phyloP scores from a whole-genome alignment of 2,888 invertebrate species.

The Cybosia mesomella region DNA sequence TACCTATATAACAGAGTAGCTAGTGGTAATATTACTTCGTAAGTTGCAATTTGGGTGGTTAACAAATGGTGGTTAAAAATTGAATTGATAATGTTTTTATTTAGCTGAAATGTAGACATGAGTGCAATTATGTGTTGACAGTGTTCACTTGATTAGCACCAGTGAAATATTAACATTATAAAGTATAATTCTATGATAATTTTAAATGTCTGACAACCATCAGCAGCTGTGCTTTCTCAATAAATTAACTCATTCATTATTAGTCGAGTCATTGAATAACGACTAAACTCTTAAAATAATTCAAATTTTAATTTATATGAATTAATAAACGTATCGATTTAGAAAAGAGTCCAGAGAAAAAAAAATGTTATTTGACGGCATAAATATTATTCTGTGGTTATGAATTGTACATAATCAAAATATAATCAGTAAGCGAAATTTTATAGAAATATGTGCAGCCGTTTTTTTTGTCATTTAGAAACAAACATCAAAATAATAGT shows the following conservation, averaged over 20 bases:
- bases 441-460: not conserved
- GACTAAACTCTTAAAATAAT: not conserved
- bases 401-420: not conserved
- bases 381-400: not conserved
- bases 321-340: too few relatives aligned
- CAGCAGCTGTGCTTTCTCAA: constrained; percentile 47
- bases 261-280: constrained; percentile 46
- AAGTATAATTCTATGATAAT: constrained; percentile 36
- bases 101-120: not conserved
- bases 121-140: not conserved
- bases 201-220: constrained; percentile 44
- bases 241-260: constrained; percentile 45
- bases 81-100: not conserved
- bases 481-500: not conserved
- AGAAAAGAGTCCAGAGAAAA: not conserved
- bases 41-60: not conserved
- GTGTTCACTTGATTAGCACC: constrained; percentile 20
- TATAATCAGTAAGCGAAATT: not conserved
- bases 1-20: not conserved
- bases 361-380: too few relatives aligned
- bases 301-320: not conserved
- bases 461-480: not conserved
- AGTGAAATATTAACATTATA: constrained; percentile 26
- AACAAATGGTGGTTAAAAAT: not conserved
- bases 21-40: not conserved